Evolutionary conservation across 1,140 invertebrate genomes (phyloP).

Genomic region (Drosophila mauritiana): DNA sequence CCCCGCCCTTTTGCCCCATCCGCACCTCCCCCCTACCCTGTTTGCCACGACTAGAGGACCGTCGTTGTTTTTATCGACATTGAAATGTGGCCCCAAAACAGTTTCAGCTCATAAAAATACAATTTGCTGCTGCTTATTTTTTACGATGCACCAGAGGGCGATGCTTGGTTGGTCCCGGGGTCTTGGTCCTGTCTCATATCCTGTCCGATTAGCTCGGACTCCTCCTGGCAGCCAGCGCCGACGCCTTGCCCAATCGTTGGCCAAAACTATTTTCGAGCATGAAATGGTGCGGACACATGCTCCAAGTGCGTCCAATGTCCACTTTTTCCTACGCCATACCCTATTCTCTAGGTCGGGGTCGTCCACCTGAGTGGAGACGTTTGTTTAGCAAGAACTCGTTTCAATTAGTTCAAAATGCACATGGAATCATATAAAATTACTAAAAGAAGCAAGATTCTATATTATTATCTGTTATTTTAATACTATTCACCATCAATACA

Average conservation of each 20-base stretch:
- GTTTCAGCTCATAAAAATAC: conserved; percentile 83
- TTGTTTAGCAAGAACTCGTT: not conserved
- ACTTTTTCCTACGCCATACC: conserved; percentile 25
- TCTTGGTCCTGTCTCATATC: conserved; percentile 19
- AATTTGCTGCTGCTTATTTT: conserved; percentile 83
- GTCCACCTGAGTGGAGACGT: not conserved
- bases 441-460: too few species aligned
- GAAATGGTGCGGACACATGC: conserved; percentile 78
- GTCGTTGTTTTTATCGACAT: conserved; percentile 79
- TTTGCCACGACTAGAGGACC: conserved; percentile 21
- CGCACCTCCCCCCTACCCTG: not conserved
- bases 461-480: too few species aligned
- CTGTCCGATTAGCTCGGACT: conserved; percentile 22
- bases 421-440: too few species aligned
- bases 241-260: conserved; percentile 31
- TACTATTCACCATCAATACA: too few species aligned
- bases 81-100: conserved; percentile 83
- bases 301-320: conserved; percentile 77
- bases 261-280: conserved; percentile 78
- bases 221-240: conserved; percentile 8
- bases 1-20: not conserved
- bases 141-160: conserved; percentile 82
- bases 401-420: not conserved
- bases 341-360: not conserved
- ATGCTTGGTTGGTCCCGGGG: conserved; percentile 44